Conservation (phyloP, 2,888 invertebrate genomes). For the Idaea aversata region DNA sequence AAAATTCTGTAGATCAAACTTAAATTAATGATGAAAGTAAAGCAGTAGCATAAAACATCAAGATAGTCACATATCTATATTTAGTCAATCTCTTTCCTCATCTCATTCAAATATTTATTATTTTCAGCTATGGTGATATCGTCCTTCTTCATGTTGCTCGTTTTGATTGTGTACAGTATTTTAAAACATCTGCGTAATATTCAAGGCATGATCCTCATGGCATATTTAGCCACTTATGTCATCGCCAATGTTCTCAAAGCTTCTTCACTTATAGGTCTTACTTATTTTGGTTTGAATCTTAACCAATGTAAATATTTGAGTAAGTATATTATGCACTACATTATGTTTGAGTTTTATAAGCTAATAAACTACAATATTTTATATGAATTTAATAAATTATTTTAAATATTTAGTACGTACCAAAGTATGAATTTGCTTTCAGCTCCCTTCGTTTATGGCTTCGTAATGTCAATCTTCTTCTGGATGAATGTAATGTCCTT, state of each 20-base stretch:
- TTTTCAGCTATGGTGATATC: slow-evolving; percentile 40
- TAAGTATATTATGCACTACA: slow-evolving; percentile 12
- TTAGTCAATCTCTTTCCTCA: too few relatives aligned
- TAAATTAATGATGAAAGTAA: too few relatives aligned
- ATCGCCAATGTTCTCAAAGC: slow-evolving; percentile 29
- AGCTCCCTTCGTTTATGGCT: slow-evolving; percentile 33
- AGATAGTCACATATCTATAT: too few relatives aligned
- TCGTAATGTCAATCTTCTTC: slow-evolving; percentile 34
- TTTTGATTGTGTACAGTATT: slow-evolving; percentile 42
- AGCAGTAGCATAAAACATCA: too few relatives aligned
- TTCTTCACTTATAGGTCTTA: background rate
- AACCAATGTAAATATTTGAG: slow-evolving; percentile 6
- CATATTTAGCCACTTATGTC: slow-evolving; percentile 38
- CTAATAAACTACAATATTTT: too few relatives aligned
- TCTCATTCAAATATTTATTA: background rate
- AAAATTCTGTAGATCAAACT: too few relatives aligned
- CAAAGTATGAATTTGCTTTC: slow-evolving; percentile 15
- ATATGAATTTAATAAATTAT: background rate
- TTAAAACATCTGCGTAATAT: slow-evolving; percentile 42
- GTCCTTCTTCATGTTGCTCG: slow-evolving; percentile 40
- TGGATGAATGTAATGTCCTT: slow-evolving; percentile 45
- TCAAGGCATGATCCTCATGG: slow-evolving; percentile 40
- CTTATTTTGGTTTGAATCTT: background rate
- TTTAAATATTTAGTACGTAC: background rate
- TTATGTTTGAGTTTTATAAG: too few relatives aligned